Base-by-base conservation (phyloP, 2,113 vertebrate species). In the Acinonyx jubatus region DNA sequence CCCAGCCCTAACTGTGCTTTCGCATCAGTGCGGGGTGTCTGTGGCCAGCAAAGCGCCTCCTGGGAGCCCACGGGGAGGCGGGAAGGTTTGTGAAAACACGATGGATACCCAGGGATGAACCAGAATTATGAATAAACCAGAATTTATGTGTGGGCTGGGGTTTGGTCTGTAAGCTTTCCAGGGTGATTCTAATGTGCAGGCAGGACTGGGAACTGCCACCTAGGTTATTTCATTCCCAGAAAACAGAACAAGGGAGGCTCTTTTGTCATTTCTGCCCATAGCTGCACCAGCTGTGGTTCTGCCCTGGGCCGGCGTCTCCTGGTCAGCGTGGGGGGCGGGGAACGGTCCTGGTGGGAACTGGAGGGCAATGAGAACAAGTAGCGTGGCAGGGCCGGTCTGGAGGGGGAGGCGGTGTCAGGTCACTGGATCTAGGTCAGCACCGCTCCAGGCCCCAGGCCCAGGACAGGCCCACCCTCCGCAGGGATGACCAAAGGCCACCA, bases 1-100 rank as follows among this genome's bases (percentile, higher is more conserved):
- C 69, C 76, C 36, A 65, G 0, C 23, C 29, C 45, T 23, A 45
- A 50, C 13, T 63, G 57, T 29, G 15, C 61, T 19, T 73, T 9
- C 1, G 0, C 19, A 23, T 45, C 63, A 25, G 29, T 29, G 36
- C 9, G 27, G 55, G 66, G 89, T 29, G 11, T 65, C 25, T 27
- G 25, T 10, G 36, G 91, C 63, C 38, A 38, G 94, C 50, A 55
- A 3, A 15, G 4, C 2, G 29, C 65, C 68, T 71, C 86, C 66
- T 6, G 50, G 69, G n/a, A 81, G 23, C 36, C 38, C 0, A 0
- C 0, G 0, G 81, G 57, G 68, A 48, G n/a, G 85, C 1, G 9
- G 38, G 18, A 45, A 61, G 38, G 33, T 69, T 16, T 33, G 13
- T 25, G 18, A 66, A 61, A 23, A 66, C 8, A 3, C 1, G 3